Evolutionary conservation across 2,113 vertebrate genomes (phyloP).

Genomic region (Pluvianellus socialis): DNA sequence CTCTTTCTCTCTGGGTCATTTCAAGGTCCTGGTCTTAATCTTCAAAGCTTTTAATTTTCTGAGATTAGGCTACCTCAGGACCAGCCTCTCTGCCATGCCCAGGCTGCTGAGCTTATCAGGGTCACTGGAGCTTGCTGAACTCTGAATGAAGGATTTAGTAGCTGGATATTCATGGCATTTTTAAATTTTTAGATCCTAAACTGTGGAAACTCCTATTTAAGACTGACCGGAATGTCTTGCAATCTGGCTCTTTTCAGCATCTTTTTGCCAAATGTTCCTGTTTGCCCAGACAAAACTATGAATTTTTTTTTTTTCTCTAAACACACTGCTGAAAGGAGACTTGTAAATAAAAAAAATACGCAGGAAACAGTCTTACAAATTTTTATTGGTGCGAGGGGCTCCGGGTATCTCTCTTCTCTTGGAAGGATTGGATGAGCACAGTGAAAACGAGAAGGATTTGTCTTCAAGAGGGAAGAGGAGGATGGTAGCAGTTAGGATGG

Average conservation of each 20-base stretch:
- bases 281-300: not conserved
- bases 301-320: not conserved
- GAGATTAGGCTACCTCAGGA: conserved; percentile 31
- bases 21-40: conserved; percentile 60
- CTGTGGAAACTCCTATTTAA: not conserved
- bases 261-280: not conserved
- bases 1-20: conserved; percentile 46
- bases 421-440: not conserved
- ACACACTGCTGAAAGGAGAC: not conserved
- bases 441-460: not conserved
- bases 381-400: not conserved
- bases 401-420: not conserved
- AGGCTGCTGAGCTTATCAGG: not conserved
- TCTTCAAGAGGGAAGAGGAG: not conserved
- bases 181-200: not conserved
- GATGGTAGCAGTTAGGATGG: not conserved
- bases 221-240: not conserved
- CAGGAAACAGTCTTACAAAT: not conserved
- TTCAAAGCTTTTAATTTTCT: conserved; percentile 61
- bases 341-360: not conserved
- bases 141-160: not conserved
- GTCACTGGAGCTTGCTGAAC: conserved; percentile 24
- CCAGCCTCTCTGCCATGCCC: not conserved
- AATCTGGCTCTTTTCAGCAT: not conserved
- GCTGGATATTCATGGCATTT: not conserved